Base-by-base conservation (phyloP, 2,797 vertebrate genomes). In the Serranus cabrilla region DNA sequence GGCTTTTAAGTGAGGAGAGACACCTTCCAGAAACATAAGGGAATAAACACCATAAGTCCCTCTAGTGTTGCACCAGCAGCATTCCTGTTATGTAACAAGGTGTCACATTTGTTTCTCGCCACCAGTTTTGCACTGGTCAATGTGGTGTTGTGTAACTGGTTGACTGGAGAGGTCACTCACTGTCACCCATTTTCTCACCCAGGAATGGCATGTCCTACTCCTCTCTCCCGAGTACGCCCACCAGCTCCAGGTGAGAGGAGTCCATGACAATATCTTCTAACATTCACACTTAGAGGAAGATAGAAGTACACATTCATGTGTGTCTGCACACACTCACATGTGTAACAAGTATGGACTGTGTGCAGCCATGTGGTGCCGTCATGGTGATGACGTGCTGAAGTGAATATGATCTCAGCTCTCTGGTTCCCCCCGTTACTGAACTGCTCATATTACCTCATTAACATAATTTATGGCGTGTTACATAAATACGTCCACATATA, bases 141-240 rank as follows among this genome's bases (percentile, higher is more conserved):
- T 16, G 11, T 14, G 11, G 64, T 71, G 77, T 72, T 23, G 2
- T 47, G 70, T 77, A 43, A 43, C 78, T 37, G 5, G 7, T 58
- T 37, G 72, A 59, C 85, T 76, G 45, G 18, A 83, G 81, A 63
- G 46, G 76, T 90, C 80, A 51, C 74, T 87, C 76, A 74, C 66
- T 85, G 79, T 74, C 76, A 51, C 80, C 56, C 73, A 49, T 81
- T 49, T 71, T 68, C 51, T 66, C 40, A 56, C 52, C 37, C 85
- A 97, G 97, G 84, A 97, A 96, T n/a, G 87, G 84, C 62, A 57
- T 11, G 14, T 87, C 92, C 45, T 88, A 82, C 64, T 42, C 94
- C 67, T 92, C 94, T 61, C 71, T 91, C 58, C 88, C 95, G 5
- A 78, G 92, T n/a, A 90, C 95, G 3, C 90, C 96, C 42, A 91